Base-by-base conservation (phyloP, 2,888 invertebrate genomes). In the Pecten maximus region DNA sequence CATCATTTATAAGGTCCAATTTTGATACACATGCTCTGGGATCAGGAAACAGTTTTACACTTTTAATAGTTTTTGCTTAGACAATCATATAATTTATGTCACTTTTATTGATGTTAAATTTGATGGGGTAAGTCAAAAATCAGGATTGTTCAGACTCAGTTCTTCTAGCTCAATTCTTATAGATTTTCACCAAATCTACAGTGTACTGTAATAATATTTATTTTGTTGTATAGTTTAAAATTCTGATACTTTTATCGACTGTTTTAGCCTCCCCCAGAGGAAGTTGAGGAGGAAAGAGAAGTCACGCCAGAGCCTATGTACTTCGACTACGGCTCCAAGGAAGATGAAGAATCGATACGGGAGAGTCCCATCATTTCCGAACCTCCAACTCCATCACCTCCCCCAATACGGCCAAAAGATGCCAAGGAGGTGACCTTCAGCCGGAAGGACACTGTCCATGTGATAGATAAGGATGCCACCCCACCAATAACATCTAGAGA, bases 251-350 rank as follows among this genome's bases (percentile, higher is more conserved):
- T 40, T 35, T 88, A 40, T 88, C 48, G 23, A 23, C 88, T 40
- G 88, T 40, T 88, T 28, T 15, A 74, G 74, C 74, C 74, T 74
- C 74, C 74, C 0, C 74, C 74, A 35, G 74, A 74, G 35, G 74
- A 74, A 12, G 74, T 23, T 1, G 40, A 87, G 28, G 88, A 44
- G n/a, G 3, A 28, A 6, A n/a, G 10, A 40, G 88, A 44, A 40
- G 88, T n/a, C 10, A 87, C 40, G 2, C 40, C 88, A 28, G 88
- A 87, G 35, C 88, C 44, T n/a, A 87, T 74, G 74, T 74, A 35
- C 35, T 74, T 74, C 16, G 92, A 95, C 90, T 93, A 94, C 92
- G 94, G 93, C 39, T 94, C 95, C 40, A 94, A 94, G 54, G 94
- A 95, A 54, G 93, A 93, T 60, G 92, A 92, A 35, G 88, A 90